Evolutionary conservation across 2,113 vertebrate species (phyloP).

Genomic region (Cettia cetti): DNA sequence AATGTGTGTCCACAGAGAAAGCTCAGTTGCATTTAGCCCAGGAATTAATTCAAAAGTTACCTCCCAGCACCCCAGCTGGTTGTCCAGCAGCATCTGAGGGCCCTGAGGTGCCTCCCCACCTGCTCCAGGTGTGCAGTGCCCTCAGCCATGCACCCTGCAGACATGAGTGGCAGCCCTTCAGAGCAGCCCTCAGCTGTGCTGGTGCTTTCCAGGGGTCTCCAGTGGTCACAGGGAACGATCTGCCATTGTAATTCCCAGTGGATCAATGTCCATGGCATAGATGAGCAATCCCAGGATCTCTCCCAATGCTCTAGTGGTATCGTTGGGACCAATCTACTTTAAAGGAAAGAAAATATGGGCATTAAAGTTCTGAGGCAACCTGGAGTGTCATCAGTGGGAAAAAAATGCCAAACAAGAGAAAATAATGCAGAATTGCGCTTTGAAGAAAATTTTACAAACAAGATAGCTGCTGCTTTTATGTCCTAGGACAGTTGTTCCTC

Average conservation of each 20-base stretch:
- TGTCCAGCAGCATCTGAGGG: background rate
- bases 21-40: background rate
- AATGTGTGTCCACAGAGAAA: background rate
- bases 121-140: fast-evolving
- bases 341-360: background rate
- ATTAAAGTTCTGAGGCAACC: background rate
- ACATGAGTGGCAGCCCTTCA: background rate
- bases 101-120: background rate
- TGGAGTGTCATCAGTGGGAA: background rate
- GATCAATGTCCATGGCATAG: background rate
- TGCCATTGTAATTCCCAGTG: fast-evolving
- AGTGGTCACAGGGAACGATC: background rate
- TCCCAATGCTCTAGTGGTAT: background rate
- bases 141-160: fast-evolving
- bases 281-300: background rate
- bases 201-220: background rate
- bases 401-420: background rate
- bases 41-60: background rate
- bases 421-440: background rate
- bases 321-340: background rate
- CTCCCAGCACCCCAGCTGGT: background rate
- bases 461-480: background rate
- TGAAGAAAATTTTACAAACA: background rate
- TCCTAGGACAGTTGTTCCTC: background rate
- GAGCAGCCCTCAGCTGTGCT: background rate